Conservation (phyloP, 1,140 invertebrate species). For the Colletes latitarsis region DNA sequence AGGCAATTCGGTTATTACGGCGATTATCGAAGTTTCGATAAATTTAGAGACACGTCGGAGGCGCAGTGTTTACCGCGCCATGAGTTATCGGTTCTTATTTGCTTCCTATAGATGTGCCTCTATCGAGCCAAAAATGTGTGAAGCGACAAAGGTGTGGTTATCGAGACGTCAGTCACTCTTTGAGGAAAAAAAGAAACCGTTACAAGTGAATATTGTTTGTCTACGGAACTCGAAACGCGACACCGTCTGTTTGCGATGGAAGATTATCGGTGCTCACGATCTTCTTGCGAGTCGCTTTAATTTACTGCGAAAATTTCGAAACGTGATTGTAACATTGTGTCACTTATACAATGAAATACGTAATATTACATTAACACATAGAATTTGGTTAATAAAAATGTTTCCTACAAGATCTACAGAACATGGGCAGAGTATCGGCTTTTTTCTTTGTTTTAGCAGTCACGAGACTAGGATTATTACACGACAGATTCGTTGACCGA, state of each 20-base stretch:
- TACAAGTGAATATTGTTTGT: conserved; percentile 24
- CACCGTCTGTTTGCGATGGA: background rate
- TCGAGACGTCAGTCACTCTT: background rate
- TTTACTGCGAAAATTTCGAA: background rate
- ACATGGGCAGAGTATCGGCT: no score
- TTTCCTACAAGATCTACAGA: no score
- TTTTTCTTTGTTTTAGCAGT: conserved; percentile 10
- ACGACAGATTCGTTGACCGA: conserved; percentile 42
- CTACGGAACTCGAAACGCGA: background rate
- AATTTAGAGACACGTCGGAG: conserved; percentile 8
- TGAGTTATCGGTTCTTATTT: conserved; percentile 35
- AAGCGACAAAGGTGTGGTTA: conserved; percentile 25
- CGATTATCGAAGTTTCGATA: conserved; percentile 4
- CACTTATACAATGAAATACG: no score
- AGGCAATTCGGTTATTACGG: conserved; percentile 12
- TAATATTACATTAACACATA: no score
- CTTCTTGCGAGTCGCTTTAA: background rate
- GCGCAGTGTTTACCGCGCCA: background rate
- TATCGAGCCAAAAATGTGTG: conserved; percentile 11
- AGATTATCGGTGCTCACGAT: conserved; percentile 18
- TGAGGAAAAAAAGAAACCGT: background rate
- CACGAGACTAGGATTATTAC: conserved; percentile 36
- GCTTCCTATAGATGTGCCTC: background rate
- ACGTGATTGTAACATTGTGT: background rate
- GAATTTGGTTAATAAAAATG: no score